These are phyloP conservation scores for Trichomalopsis sarcophagae DNA, from an alignment of 1,140 invertebrate genomes.

Conservation along the genomic window DNA sequence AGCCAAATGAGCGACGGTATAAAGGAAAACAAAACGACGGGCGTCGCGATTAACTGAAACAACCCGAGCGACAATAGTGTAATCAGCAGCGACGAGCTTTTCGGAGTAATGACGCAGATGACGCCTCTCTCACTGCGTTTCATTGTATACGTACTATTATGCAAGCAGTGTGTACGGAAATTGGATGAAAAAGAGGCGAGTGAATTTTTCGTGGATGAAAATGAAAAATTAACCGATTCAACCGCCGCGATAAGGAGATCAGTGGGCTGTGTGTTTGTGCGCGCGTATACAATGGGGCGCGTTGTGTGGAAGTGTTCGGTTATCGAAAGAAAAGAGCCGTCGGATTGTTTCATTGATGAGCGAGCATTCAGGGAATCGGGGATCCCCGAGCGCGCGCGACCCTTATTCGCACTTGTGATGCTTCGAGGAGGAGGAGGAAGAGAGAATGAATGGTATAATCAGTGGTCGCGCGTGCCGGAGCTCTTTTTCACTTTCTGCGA, in stretches of 20 bases:
- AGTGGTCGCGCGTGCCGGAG: slow-evolving; percentile 72
- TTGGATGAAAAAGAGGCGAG: too few relatives aligned
- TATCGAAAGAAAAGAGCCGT: slow-evolving; percentile 26
- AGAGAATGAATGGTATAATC: slow-evolving; percentile 74
- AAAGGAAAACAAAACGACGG: slow-evolving; percentile 62
- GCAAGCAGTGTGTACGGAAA: too few relatives aligned
- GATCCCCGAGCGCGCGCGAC: slow-evolving; percentile 56
- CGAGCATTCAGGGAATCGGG: slow-evolving; percentile 67
- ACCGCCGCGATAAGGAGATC: not conserved
- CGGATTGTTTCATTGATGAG: slow-evolving; percentile 74
- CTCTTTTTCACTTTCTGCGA: not conserved
- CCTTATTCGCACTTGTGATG: slow-evolving; percentile 51
- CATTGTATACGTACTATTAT: too few relatives aligned
- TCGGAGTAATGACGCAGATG: slow-evolving; percentile 62
- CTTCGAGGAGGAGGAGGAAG: too few relatives aligned
- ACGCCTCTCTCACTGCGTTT: slow-evolving; percentile 36
- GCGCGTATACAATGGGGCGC: too few relatives aligned
- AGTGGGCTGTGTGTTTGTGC: too few relatives aligned
- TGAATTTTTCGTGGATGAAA: too few relatives aligned
- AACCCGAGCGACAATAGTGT: slow-evolving; percentile 67
- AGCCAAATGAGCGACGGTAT: not conserved
- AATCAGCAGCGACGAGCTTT: slow-evolving; percentile 66
- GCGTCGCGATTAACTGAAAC: slow-evolving; percentile 69
- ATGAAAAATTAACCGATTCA: not conserved
- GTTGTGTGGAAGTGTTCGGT: not conserved